These are phyloP conservation scores for Dysidea cf. avara DNA, from an alignment of 37 sponge, comb jelly and placozoan genomes.

Conservation along the genomic window DNA sequence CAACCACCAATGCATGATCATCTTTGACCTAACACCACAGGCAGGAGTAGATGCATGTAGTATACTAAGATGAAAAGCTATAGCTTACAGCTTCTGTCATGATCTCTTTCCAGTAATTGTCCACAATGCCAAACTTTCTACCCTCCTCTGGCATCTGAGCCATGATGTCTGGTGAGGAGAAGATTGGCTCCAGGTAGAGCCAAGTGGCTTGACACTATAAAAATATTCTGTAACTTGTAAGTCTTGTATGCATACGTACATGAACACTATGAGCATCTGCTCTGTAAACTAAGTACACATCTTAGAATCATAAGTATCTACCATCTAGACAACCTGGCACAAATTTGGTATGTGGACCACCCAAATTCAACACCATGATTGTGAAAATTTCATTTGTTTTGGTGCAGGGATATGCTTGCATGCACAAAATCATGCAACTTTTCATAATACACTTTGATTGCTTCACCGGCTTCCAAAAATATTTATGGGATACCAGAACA, in stretches of 20 bases:
- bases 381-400: neutral
- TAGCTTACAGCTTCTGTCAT: conserved; percentile 84
- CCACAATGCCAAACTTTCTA: conserved; percentile 93
- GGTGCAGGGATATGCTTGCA: neutral
- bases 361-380: too few relatives aligned
- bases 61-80: neutral
- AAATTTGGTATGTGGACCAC: neutral
- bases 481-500: too few relatives aligned
- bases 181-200: conserved; percentile 98
- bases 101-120: conserved; percentile 84
- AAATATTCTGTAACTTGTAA: neutral
- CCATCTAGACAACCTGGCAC: too few relatives aligned
- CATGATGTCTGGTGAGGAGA: conserved; percentile 95
- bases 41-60: neutral
- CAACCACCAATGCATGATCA: conserved; percentile 78
- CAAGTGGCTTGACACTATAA: conserved; percentile 88
- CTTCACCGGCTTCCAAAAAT: too few relatives aligned
- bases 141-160: conserved; percentile 99
- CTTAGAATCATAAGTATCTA: too few relatives aligned
- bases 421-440: neutral
- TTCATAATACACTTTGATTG: too few relatives aligned
- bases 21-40: conserved; percentile 63
- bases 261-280: neutral
- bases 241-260: too few relatives aligned
- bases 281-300: neutral